Base-by-base conservation (phyloP, 2,888 invertebrate species). In the Dyspetes luteomarginatus region DNA sequence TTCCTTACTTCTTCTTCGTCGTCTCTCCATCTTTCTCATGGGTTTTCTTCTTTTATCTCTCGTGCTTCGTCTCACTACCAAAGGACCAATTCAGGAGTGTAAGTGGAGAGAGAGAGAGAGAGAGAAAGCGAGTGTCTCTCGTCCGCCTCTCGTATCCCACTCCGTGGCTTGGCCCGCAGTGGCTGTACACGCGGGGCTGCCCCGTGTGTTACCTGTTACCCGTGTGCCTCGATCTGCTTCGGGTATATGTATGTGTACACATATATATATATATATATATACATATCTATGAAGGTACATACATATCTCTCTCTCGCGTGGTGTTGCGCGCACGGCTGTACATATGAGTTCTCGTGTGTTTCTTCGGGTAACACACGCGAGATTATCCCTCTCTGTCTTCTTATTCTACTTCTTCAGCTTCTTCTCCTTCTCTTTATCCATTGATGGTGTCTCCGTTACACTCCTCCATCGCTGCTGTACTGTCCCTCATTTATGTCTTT, bases 201-300 rank as follows among this genome's bases (percentile, higher is more conserved):
- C 69, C 74, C 74, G 77, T 81, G 74, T 78, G 68, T 78, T 78
- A 78, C 78, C 78, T 78, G 77, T 78, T 81, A 81, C 77, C 69
- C 64, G 69, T 69, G 79, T 73, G 77, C 74, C 73, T 74, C 71
- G 71, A 74, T 78, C 81, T 58, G 56, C 64, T 45, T 69, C 71
- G 56, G 65, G 67, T 77, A 77, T 73, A 71, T 67, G 58, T 64
- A 73, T 72, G 17, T 48, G 26, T 64, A 58, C 41, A 72, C 62
- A 41, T 45, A 41, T 72, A 72, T 72, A 62, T 41, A n/a, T 41
- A 22, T 41, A 41, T 19, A 60, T 64, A 45, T 55, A 19, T 4
- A 9, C 22, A n/a, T n/a, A n/a, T n/a, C n/a, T n/a, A n/a, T n/a
- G n/a, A n/a, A 7, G 50, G 50, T 7, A 17, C 9, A 1, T 50